phyloP scores from a whole-genome alignment of 2,797 vertebrate species.

The Peromyscus melanophrys region DNA sequence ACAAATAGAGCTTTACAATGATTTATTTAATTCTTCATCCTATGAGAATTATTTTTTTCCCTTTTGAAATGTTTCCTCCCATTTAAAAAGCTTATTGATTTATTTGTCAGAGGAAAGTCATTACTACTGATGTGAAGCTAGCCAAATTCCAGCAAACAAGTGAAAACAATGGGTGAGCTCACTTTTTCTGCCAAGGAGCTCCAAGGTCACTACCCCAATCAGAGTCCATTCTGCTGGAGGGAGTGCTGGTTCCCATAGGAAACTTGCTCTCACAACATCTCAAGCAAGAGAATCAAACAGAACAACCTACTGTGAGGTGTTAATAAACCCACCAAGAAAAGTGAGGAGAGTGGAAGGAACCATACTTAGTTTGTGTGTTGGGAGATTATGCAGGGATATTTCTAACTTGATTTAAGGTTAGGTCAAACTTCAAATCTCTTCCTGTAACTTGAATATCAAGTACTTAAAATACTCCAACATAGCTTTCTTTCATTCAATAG shows the following conservation, averaged over 20 bases:
- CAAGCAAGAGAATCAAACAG: constrained; percentile 30
- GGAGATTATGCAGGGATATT: neutral
- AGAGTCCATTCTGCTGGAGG: neutral
- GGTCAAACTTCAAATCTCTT: neutral
- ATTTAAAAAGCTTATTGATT: constrained; percentile 74
- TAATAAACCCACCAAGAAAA: constrained; percentile 4
- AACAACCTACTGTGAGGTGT: neutral
- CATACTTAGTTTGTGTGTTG: neutral
- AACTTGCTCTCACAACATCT: constrained; percentile 33
- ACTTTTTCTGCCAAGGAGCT: constrained; percentile 49
- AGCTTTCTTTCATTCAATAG: neutral
- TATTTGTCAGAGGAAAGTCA: constrained; percentile 53
- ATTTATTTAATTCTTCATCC: constrained; percentile 61
- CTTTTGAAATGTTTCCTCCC: constrained; percentile 74
- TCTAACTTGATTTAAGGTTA: neutral
- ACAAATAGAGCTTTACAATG: constrained; percentile 20
- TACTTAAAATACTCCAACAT: neutral
- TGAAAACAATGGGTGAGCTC: constrained; percentile 77
- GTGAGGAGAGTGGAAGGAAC: neutral
- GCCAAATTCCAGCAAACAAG: constrained; percentile 58
- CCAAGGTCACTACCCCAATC: constrained; percentile 63
- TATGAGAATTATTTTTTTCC: constrained; percentile 17
- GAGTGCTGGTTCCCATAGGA: constrained; percentile 51
- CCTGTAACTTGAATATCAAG: neutral
- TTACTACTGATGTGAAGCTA: neutral